Evolutionary conservation across 2,888 invertebrate species (phyloP).

Genomic region (Dolichomitus sp.): DNA sequence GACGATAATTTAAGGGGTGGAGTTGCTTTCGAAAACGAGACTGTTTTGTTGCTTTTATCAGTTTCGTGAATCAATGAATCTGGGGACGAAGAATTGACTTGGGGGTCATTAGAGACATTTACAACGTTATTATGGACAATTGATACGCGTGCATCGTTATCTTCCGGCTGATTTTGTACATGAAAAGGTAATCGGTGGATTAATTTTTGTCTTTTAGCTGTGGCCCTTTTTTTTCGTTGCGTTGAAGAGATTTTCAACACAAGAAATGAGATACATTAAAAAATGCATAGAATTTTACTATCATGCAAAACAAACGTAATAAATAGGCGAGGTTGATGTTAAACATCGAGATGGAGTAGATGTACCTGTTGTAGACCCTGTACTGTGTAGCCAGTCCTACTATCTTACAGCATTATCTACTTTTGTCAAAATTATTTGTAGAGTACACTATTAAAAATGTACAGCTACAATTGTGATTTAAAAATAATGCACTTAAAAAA

Average conservation of each 20-base stretch:
- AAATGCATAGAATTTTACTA: neutral
- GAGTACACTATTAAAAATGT: too few relatives aligned
- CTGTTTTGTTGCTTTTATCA: conserved; percentile 41
- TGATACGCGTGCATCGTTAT: conserved; percentile 66
- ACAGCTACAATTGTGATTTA: too few relatives aligned
- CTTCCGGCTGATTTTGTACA: conserved; percentile 74
- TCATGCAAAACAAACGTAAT: neutral
- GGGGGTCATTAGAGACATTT: conserved; percentile 24
- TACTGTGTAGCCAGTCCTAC: neutral
- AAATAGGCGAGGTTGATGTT: neutral
- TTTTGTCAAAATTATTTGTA: neutral
- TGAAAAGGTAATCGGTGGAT: conserved; percentile 59
- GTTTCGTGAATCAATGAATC: conserved; percentile 41
- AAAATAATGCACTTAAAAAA: too few relatives aligned
- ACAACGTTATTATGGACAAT: conserved; percentile 42
- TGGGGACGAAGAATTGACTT: conserved; percentile 30
- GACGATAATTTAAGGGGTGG: conserved; percentile 42
- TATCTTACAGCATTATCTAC: neutral
- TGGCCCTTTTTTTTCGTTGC: neutral
- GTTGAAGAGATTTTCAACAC: neutral
- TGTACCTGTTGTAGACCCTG: neutral
- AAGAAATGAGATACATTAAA: neutral
- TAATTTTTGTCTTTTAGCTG: conserved; percentile 28
- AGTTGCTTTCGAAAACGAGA: conserved; percentile 36
- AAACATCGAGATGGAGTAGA: neutral